Evolutionary conservation across 2,797 vertebrate species (phyloP).

Genomic region (Microhierax caerulescens): DNA sequence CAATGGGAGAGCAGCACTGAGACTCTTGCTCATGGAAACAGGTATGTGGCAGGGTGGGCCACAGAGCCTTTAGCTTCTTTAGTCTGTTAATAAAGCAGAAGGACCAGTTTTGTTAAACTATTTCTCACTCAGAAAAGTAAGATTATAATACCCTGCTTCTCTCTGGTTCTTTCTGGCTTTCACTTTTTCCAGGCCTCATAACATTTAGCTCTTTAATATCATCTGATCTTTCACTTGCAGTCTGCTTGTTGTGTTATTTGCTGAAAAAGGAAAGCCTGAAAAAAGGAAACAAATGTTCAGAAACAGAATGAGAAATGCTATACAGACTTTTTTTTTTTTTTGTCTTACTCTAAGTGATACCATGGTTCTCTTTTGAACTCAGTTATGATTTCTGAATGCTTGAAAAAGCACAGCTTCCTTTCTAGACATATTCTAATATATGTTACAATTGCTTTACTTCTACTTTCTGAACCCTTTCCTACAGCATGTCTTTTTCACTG

Average conservation of each 20-base stretch:
- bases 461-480: not conserved
- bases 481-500: not conserved
- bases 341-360: not conserved
- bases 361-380: not conserved
- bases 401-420: not conserved
- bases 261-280: not conserved
- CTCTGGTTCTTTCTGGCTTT: not conserved
- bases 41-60: fast-evolving
- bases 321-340: not conserved
- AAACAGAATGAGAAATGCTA: not conserved
- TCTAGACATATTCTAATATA: not conserved
- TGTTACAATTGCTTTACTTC: not conserved
- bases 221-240: not conserved
- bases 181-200: not conserved
- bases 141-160: not conserved
- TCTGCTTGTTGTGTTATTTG: not conserved
- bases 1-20: not conserved
- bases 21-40: not conserved
- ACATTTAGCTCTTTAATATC: not conserved
- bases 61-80: not conserved
- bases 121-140: not conserved
- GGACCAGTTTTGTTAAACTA: not conserved
- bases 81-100: not conserved
- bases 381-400: not conserved
- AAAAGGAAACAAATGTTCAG: not conserved